phyloP scores from a whole-genome alignment of 2,888 invertebrate genomes.

The Neoaliturus tenellus region DNA sequence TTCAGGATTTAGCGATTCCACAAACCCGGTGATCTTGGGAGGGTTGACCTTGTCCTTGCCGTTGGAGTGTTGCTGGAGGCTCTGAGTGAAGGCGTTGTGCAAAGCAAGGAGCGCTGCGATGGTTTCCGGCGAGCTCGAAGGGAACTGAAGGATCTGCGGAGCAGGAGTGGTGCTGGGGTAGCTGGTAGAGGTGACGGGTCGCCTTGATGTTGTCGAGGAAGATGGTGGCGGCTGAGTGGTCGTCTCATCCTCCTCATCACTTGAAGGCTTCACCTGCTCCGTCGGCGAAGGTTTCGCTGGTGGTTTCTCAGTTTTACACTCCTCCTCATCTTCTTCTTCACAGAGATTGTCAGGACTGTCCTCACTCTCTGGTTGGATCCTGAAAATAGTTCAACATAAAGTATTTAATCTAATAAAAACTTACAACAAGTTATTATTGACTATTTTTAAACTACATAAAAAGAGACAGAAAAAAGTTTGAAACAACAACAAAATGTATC shows the following conservation, averaged over 20 bases:
- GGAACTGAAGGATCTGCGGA: conserved; percentile 56
- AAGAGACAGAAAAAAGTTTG: too few relatives aligned
- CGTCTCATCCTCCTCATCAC: conserved; percentile 71
- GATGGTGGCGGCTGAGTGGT: conserved; percentile 33
- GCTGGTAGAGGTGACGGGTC: conserved; percentile 39
- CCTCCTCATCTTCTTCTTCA: conserved; percentile 62
- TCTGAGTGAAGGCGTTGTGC: conserved; percentile 67
- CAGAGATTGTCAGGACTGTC: conserved; percentile 52
- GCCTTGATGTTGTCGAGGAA: conserved; percentile 42
- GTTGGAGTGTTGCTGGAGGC: conserved; percentile 64
- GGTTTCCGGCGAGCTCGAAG: conserved; percentile 65
- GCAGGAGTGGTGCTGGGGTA: conserved; percentile 57
- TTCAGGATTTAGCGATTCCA: conserved; percentile 7
- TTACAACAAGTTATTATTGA: too few relatives aligned
- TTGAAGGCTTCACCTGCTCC: conserved; percentile 57
- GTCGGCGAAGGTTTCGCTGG: neutral
- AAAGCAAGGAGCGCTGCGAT: conserved; percentile 67
- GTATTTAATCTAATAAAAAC: too few relatives aligned
- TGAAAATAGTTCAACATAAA: too few relatives aligned
- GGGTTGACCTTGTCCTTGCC: conserved; percentile 59
- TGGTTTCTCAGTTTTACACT: conserved; percentile 61
- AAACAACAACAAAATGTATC: too few relatives aligned
- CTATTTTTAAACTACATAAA: too few relatives aligned
- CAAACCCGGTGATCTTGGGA: conserved; percentile 51
- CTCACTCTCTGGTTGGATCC: conserved; percentile 64